Conservation (phyloP, 1,140 invertebrate species). For the Lepidurus apus region DNA sequence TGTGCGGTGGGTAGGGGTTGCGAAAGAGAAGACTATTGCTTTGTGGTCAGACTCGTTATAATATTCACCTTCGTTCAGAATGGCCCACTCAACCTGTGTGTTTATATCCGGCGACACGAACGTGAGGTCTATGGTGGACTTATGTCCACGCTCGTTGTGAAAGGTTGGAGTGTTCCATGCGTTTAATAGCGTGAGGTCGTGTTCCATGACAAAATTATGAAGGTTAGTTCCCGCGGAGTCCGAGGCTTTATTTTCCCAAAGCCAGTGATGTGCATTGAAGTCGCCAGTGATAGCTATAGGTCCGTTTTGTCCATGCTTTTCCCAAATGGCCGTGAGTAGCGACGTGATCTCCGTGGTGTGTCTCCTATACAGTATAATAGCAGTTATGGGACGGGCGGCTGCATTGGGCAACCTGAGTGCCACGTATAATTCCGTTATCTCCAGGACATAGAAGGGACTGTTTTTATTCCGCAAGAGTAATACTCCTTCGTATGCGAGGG, state of each 20-base stretch:
- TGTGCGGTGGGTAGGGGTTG: neutral
- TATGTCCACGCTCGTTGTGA: conserved; percentile 19
- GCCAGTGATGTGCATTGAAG: conserved; percentile 29
- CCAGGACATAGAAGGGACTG: neutral
- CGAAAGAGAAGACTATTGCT: neutral
- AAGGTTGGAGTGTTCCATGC: conserved; percentile 21
- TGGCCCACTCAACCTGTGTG: neutral
- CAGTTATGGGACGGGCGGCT: neutral
- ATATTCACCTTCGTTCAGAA: neutral
- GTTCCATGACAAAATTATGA: conserved; percentile 4
- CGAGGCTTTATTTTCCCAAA: neutral
- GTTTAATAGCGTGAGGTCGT: conserved; percentile 3
- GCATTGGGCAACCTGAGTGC: neutral
- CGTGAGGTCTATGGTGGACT: conserved; percentile 25
- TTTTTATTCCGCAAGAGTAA: neutral
- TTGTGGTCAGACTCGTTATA: neutral
- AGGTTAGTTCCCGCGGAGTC: neutral
- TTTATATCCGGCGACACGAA: neutral
- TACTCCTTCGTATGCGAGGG: neutral
- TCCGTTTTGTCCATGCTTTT: neutral
- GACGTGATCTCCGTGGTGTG: no score
- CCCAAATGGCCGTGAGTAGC: no score
- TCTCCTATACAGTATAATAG: no score
- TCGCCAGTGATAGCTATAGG: conserved; percentile 3
- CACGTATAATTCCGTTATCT: conserved; percentile 7